phyloP scores from a whole-genome alignment of 2,113 vertebrate genomes.

The Bambusicola thoracicus region DNA sequence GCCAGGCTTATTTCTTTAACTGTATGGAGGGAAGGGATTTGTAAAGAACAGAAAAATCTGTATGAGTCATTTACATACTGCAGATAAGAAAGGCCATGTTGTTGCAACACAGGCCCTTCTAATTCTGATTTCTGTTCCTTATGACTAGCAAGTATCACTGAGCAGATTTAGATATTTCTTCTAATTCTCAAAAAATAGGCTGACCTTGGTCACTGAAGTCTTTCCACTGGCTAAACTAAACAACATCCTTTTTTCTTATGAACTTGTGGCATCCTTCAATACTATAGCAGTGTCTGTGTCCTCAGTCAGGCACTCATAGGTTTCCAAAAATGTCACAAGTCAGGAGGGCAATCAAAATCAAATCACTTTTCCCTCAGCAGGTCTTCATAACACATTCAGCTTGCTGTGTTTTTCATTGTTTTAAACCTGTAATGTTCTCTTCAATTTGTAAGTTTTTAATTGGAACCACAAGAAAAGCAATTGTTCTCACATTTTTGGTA shows the following conservation, averaged over 20 bases:
- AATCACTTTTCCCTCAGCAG: slow-evolving; percentile 58
- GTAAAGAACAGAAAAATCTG: neutral
- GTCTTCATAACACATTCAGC: neutral
- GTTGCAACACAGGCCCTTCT: neutral
- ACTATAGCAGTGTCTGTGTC: neutral
- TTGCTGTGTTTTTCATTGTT: slow-evolving; percentile 51
- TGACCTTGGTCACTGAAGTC: slow-evolving; percentile 3
- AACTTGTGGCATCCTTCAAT: neutral
- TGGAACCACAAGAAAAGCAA: slow-evolving; percentile 45
- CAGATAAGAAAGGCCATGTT: neutral
- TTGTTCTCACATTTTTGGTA: slow-evolving; percentile 35
- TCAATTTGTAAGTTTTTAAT: slow-evolving; percentile 65
- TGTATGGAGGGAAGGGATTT: neutral
- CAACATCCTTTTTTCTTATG: neutral
- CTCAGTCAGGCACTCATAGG: neutral
- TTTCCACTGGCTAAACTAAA: neutral
- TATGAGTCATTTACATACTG: neutral
- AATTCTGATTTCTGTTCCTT: neutral
- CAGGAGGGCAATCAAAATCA: slow-evolving; percentile 53
- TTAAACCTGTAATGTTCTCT: slow-evolving; percentile 31
- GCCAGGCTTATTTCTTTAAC: neutral
- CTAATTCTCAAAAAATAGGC: neutral
- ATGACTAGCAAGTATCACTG: neutral
- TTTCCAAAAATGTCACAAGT: slow-evolving; percentile 51
- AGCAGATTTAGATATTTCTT: neutral